A percentile compares a stretch with the other conserved stretches of the same genome.
Conservation (phyloP, 2,888 invertebrate species). For the Hylaea fasciaria region DNA sequence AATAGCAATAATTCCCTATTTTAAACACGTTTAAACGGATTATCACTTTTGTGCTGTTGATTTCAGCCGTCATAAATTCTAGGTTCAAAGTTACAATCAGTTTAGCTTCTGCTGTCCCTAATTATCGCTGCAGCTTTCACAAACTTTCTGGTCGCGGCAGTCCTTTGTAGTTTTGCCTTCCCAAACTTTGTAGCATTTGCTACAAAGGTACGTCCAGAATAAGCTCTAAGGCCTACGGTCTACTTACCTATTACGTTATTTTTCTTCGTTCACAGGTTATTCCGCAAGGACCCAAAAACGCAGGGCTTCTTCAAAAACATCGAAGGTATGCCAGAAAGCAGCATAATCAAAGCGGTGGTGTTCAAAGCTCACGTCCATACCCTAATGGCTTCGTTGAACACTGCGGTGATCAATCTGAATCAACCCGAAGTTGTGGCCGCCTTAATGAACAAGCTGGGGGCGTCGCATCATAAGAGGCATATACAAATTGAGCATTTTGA, state of each 20-base stretch:
- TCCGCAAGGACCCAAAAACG: slow-evolving; percentile 58
- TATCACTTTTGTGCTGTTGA: too few relatives aligned
- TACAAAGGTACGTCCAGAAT: too few relatives aligned
- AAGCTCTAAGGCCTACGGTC: too few relatives aligned
- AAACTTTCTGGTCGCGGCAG: too few relatives aligned
- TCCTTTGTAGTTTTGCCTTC: too few relatives aligned
- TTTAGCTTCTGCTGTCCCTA: too few relatives aligned
- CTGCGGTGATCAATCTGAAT: slow-evolving; percentile 56
- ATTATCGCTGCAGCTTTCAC: too few relatives aligned
- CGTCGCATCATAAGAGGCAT: slow-evolving; percentile 54
- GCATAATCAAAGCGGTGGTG: slow-evolving; percentile 50
- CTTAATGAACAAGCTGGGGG: slow-evolving; percentile 68
- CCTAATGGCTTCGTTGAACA: slow-evolving; percentile 63
- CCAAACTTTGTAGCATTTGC: too few relatives aligned
- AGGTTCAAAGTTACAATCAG: too few relatives aligned
- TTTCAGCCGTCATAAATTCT: too few relatives aligned
- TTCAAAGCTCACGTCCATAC: slow-evolving; percentile 69
- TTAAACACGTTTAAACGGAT: too few relatives aligned
- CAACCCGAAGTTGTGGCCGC: slow-evolving; percentile 63
- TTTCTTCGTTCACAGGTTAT: slow-evolving; percentile 48
- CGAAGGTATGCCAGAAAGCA: slow-evolving; percentile 51
- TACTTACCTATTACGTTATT: neutral
- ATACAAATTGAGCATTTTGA: slow-evolving; percentile 59
- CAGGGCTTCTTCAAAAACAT: slow-evolving; percentile 64
- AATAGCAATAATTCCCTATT: too few relatives aligned